Conservation (phyloP, 2,797 vertebrate species). For the Apodemus agrarius region DNA sequence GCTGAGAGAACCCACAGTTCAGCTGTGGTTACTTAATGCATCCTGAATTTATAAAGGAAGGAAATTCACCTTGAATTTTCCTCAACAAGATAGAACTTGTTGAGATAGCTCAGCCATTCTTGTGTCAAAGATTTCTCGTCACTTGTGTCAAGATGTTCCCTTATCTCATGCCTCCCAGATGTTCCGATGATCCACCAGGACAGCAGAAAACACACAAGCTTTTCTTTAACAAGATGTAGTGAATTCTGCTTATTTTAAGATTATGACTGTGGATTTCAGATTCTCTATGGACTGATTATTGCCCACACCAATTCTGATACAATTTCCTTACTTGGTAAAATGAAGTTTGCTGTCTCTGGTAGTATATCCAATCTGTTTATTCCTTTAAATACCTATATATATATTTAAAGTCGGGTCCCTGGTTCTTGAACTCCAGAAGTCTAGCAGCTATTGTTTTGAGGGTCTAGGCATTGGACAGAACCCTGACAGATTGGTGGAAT, state of each 20-base stretch:
- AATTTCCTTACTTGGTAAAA: slow-evolving; percentile 26
- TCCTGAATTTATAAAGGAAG: not conserved
- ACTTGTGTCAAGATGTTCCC: not conserved
- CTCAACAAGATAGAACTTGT: slow-evolving; percentile 5
- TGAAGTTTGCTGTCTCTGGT: not conserved
- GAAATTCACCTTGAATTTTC: slow-evolving; percentile 2
- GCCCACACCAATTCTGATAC: not conserved
- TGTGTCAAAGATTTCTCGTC: not conserved
- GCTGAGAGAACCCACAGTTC: not conserved
- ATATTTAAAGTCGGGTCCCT: not conserved
- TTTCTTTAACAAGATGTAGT: slow-evolving; percentile 11
- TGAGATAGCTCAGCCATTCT: not conserved
- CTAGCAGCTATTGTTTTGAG: not conserved
- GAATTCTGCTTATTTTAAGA: slow-evolving; percentile 51
- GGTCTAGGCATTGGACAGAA: not conserved
- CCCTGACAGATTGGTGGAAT: not conserved
- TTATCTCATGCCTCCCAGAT: not conserved
- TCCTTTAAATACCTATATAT: not conserved
- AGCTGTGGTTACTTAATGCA: not conserved
- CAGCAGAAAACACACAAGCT: not conserved
- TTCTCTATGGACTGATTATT: not conserved
- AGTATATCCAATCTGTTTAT: not conserved
- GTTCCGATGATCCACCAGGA: not conserved
- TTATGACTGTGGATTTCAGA: slow-evolving; percentile 15
- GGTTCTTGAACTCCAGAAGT: slow-evolving; percentile 6